Evolutionary conservation across 2,888 invertebrate species (phyloP), one percentile per base, ranked within the genome.

Genomic region (Clivina fossor): DNA sequence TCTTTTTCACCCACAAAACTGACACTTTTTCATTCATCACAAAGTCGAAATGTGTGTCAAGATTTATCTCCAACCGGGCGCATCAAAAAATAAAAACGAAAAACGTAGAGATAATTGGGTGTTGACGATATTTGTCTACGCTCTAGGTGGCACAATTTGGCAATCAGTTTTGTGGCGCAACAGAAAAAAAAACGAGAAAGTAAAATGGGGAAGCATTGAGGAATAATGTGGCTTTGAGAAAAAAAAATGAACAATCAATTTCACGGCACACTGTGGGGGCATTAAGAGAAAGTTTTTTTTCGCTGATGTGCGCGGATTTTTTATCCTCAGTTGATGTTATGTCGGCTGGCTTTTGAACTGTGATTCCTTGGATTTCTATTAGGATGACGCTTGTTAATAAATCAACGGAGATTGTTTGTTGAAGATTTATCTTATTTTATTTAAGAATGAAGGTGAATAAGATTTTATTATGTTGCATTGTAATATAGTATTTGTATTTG

Each of bases 181-280:
- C 26, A 9, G 26, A 24, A 24, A 9, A 24, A 46, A 19, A 28
- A 41, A 41, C 22, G 15, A 41, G 26, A 20, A 24, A 15, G 22
- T 18, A 32, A 19, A 35, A 15, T 35, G 13, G 24, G 24, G 35
- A 47, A 46, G 30, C 8, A n/a, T n/a, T n/a, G n/a, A n/a, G n/a
- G n/a, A n/a, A n/a, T n/a, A n/a, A n/a, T n/a, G n/a, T n/a, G n/a
- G n/a, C n/a, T n/a, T n/a, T n/a, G 15, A 15, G 24, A 33, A 24
- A 37, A 35, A 48, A 48, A 37, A 48, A 48, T 48, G 38, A 28
- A 48, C 48, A 48, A 38, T 48, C 48, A 48, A 48, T 48, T 26
- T 47, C 48, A 4, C 11, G 26, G n/a, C n/a, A n/a, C n/a, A n/a
- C 8, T 26, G 26, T 26, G 26, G 8, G 8, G 8, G 26, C 8